These are phyloP conservation scores for Dolichopus griseipennis DNA, from an alignment of 2,888 invertebrate species.

Conservation along the genomic window DNA sequence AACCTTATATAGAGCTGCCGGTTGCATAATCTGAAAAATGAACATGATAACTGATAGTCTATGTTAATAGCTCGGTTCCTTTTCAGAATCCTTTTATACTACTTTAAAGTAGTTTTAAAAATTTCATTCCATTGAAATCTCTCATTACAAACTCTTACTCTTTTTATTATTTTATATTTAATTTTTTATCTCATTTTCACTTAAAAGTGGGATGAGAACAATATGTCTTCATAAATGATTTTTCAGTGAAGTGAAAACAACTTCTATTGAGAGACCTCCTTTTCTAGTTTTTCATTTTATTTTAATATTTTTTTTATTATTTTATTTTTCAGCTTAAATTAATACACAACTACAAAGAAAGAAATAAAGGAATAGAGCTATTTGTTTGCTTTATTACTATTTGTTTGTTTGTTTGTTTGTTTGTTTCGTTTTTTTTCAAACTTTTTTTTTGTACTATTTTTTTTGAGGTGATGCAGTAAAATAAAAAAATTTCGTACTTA, in stretches of 20 bases:
- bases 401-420: too few relatives aligned
- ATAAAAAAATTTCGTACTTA: not conserved
- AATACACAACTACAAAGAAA: not conserved
- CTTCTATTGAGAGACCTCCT: not conserved
- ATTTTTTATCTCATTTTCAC: too few relatives aligned
- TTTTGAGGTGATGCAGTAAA: not conserved
- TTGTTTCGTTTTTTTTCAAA: not conserved
- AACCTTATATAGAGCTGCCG: too few relatives aligned
- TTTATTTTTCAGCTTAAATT: not conserved
- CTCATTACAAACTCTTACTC: too few relatives aligned
- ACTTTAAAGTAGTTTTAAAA: too few relatives aligned
- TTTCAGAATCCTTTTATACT: too few relatives aligned
- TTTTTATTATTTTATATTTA: too few relatives aligned
- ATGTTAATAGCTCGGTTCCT: too few relatives aligned
- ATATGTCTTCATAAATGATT: not conserved
- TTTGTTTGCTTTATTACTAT: too few relatives aligned
- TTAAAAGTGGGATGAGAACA: not conserved
- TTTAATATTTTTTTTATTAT: not conserved
- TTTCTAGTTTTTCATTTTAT: not conserved
- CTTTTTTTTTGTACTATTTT: not conserved
- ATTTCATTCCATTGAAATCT: too few relatives aligned
- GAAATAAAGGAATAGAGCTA: not conserved
- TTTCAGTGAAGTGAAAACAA: not conserved
- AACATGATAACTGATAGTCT: too few relatives aligned
- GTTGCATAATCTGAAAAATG: too few relatives aligned